Percentiles rank a stretch among this genome's conserved stretches.
These are phyloP conservation scores for Aphodius granarius DNA, from an alignment of 2,888 invertebrate species.

Conservation along the genomic window DNA sequence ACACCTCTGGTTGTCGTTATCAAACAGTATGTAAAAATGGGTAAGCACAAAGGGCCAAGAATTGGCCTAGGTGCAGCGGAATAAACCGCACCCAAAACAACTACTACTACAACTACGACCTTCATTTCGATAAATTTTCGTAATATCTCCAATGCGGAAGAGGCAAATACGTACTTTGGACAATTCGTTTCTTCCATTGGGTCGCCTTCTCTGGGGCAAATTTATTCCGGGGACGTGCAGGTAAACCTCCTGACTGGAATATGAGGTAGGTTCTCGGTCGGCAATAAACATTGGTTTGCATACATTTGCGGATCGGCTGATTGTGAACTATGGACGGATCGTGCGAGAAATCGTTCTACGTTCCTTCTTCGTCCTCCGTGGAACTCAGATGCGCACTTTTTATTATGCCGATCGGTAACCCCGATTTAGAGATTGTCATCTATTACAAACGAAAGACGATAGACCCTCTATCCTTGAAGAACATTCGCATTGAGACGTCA, in stretches of 20 bases:
- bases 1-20: no score
- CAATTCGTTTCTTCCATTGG: constrained; percentile 1
- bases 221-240: constrained; percentile 35
- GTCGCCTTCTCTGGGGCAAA: constrained; percentile 17
- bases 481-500: no score
- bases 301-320: constrained; percentile 35
- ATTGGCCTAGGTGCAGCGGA: no score
- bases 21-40: no score
- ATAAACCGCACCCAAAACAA: no score
- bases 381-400: not conserved
- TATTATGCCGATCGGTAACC: not conserved
- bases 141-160: not conserved
- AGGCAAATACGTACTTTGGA: constrained; percentile 1
- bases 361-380: not conserved
- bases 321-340: constrained; percentile 35
- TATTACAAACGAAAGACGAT: not conserved
- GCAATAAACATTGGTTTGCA: constrained; percentile 41
- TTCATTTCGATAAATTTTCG: no score
- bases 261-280: constrained; percentile 28
- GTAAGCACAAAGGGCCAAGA: no score
- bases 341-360: constrained; percentile 26
- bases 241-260: constrained; percentile 35
- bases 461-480: no score
- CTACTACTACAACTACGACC: no score
- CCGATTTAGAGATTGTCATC: not conserved